A percentile compares a stretch with the other conserved stretches of the same genome.
These are phyloP conservation scores for Ariopsis seemanni DNA, from an alignment of 2,113 vertebrate genomes.

Conservation along the genomic window DNA sequence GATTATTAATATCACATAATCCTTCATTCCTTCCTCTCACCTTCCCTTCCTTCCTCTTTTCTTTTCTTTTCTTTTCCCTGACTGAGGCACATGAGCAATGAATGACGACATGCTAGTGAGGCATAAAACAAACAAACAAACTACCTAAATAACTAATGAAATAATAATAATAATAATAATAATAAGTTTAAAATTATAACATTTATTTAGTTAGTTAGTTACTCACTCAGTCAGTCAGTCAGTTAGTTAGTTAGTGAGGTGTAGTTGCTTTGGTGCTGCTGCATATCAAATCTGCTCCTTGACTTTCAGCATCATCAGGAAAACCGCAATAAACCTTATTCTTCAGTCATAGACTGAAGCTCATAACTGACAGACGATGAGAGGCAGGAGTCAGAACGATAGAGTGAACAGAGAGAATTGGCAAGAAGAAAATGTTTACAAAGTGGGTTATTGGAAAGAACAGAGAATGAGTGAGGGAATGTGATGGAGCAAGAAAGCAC, in stretches of 20 bases:
- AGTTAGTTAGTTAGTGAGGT: not conserved
- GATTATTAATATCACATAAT: not conserved
- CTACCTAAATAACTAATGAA: not conserved
- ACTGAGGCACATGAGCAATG: not conserved
- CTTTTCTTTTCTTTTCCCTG: not conserved
- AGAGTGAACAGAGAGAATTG: not conserved
- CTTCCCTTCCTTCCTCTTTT: not conserved
- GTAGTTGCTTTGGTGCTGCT: not conserved
- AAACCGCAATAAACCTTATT: not conserved
- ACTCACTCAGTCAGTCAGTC: no score
- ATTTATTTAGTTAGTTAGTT: not conserved
- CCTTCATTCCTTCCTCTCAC: no score
- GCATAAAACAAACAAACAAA: no score
- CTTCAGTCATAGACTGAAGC: not conserved
- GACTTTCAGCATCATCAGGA: not conserved
- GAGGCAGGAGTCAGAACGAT: conserved; percentile 7
- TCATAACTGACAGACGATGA: not conserved
- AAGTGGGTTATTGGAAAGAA: conserved; percentile 8
- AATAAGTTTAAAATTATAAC: not conserved
- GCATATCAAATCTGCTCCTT: not conserved
- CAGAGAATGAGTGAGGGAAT: not conserved
- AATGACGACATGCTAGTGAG: not conserved
- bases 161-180: not conserved
- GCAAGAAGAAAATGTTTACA: conserved; percentile 16
- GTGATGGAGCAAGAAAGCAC: not conserved